phyloP scores from a whole-genome alignment of 2,888 invertebrate genomes.

The Ommatoiulus sabulosus region DNA sequence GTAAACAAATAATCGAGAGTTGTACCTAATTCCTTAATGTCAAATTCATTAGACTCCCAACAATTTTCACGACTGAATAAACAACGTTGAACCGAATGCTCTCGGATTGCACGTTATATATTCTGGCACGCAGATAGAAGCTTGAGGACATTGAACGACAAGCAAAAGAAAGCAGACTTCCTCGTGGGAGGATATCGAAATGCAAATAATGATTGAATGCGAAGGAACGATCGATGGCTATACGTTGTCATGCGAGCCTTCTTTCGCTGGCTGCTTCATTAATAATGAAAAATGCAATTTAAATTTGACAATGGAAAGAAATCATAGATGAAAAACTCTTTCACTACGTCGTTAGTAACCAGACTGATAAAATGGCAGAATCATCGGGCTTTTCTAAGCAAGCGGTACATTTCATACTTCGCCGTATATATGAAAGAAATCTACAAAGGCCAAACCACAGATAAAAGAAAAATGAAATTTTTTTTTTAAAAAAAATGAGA shows the following conservation, averaged over 20 bases:
- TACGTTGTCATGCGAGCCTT: background rate
- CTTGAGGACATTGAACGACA: slow-evolving; percentile 21
- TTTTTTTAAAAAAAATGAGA: too few species aligned
- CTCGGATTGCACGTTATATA: background rate
- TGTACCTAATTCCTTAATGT: background rate
- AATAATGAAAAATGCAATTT: slow-evolving; percentile 9
- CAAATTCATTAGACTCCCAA: background rate
- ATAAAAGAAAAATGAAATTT: too few species aligned
- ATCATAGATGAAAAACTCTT: background rate
- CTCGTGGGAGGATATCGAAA: slow-evolving; percentile 24
- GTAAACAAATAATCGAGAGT: too few species aligned
- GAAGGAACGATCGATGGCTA: background rate
- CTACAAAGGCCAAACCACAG: too few species aligned
- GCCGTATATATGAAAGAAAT: too few species aligned
- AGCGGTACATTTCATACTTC: too few species aligned
- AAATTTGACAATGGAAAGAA: background rate
- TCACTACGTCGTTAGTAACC: background rate
- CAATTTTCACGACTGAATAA: background rate
- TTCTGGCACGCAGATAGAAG: background rate
- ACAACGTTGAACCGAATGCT: background rate
- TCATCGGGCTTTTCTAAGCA: background rate
- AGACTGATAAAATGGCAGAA: background rate
- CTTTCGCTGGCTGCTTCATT: background rate
- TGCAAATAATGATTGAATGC: background rate
- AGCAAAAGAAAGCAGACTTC: background rate